Evolutionary conservation across 1,140 invertebrate genomes (phyloP).

Genomic region (Eurosta solidaginis): DNA sequence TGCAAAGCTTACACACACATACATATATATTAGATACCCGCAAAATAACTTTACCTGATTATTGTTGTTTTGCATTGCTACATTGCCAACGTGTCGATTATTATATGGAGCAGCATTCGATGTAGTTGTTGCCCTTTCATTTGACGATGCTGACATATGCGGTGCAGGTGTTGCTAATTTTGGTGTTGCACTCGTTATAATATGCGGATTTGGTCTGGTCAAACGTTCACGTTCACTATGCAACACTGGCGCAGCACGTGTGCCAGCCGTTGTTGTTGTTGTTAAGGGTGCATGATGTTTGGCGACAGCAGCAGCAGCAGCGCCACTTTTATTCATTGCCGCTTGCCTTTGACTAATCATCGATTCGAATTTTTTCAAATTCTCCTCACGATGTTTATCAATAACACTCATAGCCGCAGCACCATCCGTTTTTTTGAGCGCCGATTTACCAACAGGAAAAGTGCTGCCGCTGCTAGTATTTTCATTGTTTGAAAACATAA

Average conservation of each 20-base stretch:
- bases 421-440: not conserved
- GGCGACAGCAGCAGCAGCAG: not conserved
- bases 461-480: slow-evolving; percentile 26
- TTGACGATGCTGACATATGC: not conserved
- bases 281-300: not conserved
- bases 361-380: slow-evolving; percentile 9
- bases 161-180: not conserved
- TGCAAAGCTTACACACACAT: no score
- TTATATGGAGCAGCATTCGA: not conserved
- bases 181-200: not conserved
- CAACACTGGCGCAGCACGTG: not conserved
- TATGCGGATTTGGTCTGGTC: not conserved
- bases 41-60: slow-evolving; percentile 21
- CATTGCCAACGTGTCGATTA: slow-evolving; percentile 23
- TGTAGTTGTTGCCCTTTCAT: not conserved
- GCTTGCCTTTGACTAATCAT: slow-evolving; percentile 6
- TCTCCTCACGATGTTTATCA: slow-evolving; percentile 27
- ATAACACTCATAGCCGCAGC: not conserved
- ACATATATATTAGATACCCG: no score
- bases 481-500: not conserved
- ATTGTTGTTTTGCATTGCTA: not conserved
- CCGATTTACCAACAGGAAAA: not conserved
- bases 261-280: not conserved
- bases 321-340: slow-evolving; percentile 3
- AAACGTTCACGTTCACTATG: not conserved